Evolutionary conservation across 1,140 invertebrate genomes (phyloP).

Genomic region (Drosophila prosaltans): DNA sequence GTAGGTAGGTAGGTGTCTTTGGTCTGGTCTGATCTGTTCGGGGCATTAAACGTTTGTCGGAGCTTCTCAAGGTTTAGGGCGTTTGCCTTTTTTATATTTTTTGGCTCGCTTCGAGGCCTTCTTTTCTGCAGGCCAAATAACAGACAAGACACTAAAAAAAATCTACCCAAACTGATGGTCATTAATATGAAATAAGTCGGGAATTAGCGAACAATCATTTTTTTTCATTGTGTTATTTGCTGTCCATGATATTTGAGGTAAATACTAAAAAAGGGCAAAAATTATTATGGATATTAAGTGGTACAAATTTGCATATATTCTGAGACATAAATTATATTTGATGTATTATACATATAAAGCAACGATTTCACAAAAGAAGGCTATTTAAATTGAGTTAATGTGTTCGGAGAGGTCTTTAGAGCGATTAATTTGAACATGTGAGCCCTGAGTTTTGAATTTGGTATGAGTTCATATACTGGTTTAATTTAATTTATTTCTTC

Average conservation of each 20-base stretch:
- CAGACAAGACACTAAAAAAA: slow-evolving; percentile 12
- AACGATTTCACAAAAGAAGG: neutral
- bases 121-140: slow-evolving; percentile 31
- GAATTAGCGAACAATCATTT: slow-evolving; percentile 26
- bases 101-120: slow-evolving; percentile 49
- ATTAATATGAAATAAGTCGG: slow-evolving; percentile 48
- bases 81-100: slow-evolving; percentile 19
- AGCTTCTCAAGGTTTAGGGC: slow-evolving; percentile 67
- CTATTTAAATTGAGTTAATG: slow-evolving; percentile 14
- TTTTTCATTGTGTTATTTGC: slow-evolving; percentile 12
- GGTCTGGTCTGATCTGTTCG: slow-evolving; percentile 35
- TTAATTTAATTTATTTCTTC: slow-evolving; percentile 5
- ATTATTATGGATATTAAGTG: slow-evolving; percentile 39
- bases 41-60: slow-evolving; percentile 70
- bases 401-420: neutral
- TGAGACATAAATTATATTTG: slow-evolving; percentile 36
- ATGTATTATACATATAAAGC: slow-evolving; percentile 14
- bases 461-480: slow-evolving; percentile 3
- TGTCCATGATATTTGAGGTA: neutral
- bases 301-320: slow-evolving; percentile 60
- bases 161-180: slow-evolving; percentile 37
- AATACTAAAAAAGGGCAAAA: slow-evolving; percentile 20
- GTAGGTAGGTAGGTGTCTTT: slow-evolving; percentile 38
- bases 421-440: slow-evolving; percentile 6
- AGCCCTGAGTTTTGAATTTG: slow-evolving; percentile 2